Percentiles rank a stretch among this genome's conserved stretches.
Conservation (phyloP, 2,888 invertebrate genomes). For the Tipula vernalis region DNA sequence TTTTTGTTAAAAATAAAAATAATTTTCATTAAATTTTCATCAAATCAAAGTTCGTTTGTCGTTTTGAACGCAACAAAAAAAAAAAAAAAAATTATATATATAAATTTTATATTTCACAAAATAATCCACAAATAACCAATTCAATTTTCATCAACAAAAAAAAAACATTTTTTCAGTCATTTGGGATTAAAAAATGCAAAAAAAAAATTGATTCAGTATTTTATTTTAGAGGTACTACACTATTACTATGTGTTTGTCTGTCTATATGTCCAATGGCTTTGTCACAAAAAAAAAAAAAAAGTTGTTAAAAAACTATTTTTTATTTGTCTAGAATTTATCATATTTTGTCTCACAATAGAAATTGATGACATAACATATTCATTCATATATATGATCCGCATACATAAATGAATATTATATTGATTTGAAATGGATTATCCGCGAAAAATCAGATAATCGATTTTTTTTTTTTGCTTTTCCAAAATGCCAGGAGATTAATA, state of each 20-base stretch:
- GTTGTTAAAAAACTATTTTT: background rate
- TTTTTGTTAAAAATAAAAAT: background rate
- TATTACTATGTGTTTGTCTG: background rate
- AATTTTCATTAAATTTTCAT: slow-evolving; percentile 4
- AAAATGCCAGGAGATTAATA: background rate
- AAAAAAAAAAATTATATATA: background rate
- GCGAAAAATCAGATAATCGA: background rate
- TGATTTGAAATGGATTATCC: background rate
- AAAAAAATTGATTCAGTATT: background rate
- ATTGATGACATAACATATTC: background rate
- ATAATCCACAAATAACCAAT: slow-evolving; percentile 4
- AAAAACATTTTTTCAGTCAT: background rate
- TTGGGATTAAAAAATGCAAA: background rate
- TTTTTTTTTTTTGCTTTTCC: background rate
- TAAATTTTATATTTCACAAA: background rate
- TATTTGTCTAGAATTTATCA: background rate
- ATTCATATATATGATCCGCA: background rate
- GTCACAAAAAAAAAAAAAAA: background rate
- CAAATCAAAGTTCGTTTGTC: slow-evolving; percentile 4
- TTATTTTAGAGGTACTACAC: background rate
- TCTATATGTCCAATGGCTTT: background rate
- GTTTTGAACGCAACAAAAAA: background rate
- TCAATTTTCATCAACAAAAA: background rate
- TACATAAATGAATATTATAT: background rate
- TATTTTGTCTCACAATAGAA: slow-evolving; percentile 1